Conservation (phyloP, 2,888 invertebrate genomes). For the Acrobasis suavella region DNA sequence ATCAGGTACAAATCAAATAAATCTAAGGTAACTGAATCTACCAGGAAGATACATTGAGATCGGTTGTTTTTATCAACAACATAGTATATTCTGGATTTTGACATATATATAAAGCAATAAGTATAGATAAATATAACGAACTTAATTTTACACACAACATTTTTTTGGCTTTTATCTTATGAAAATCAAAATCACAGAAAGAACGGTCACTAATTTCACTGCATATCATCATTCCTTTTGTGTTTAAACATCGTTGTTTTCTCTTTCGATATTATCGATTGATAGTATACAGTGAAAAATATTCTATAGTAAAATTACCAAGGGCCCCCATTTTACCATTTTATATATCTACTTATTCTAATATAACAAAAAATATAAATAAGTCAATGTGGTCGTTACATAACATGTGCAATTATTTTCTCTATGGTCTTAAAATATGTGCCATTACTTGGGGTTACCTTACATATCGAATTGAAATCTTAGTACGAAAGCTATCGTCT, state of each 20-base stretch:
- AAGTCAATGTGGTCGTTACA: constrained; percentile 73
- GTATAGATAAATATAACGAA: constrained; percentile 50
- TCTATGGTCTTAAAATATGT: constrained; percentile 62
- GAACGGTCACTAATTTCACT: constrained; percentile 43
- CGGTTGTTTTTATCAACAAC: constrained; percentile 53
- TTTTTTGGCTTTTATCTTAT: constrained; percentile 71
- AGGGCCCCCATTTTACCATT: constrained; percentile 57
- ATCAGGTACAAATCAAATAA: constrained; percentile 82
- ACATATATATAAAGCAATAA: constrained; percentile 48
- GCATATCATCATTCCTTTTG: constrained; percentile 27
- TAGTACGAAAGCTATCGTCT: constrained; percentile 54
- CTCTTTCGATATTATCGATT: constrained; percentile 25
- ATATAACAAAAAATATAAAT: constrained; percentile 78
- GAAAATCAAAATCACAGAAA: constrained; percentile 76
- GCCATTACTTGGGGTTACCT: constrained; percentile 56
- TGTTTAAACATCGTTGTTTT: constrained; percentile 34
- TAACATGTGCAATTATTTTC: constrained; percentile 77
- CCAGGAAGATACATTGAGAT: constrained; percentile 75
- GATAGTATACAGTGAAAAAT: constrained; percentile 25
- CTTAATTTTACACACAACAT: constrained; percentile 63
- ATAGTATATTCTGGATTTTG: constrained; percentile 42
- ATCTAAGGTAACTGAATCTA: constrained; percentile 78
- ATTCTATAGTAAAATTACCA: constrained; percentile 37
- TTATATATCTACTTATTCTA: constrained; percentile 69
- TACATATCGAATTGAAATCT: constrained; percentile 44